phyloP scores from a whole-genome alignment of 2,888 invertebrate species.

The Trimorus sp. region DNA sequence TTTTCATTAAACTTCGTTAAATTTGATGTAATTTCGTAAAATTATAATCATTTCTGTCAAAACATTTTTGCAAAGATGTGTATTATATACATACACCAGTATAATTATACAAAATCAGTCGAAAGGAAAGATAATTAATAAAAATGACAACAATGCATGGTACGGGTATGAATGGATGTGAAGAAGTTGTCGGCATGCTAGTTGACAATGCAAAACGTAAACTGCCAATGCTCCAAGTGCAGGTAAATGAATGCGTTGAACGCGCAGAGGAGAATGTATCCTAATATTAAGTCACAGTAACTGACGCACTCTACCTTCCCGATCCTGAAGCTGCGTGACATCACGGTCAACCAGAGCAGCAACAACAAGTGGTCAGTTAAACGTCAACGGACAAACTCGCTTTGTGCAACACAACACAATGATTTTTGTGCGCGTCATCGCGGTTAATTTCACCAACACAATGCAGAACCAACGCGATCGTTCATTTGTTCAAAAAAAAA shows the following conservation, averaged over 20 bases:
- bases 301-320: slow-evolving; percentile 90
- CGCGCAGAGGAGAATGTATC: slow-evolving; percentile 80
- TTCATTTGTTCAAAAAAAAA: too few relatives aligned
- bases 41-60: too few relatives aligned
- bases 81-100: too few relatives aligned
- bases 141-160: neutral
- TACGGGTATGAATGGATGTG: slow-evolving; percentile 1
- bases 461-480: neutral
- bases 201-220: slow-evolving; percentile 53
- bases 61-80: too few relatives aligned
- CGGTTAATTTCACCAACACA: slow-evolving; percentile 7
- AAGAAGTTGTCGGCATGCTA: slow-evolving; percentile 32
- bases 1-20: too few relatives aligned
- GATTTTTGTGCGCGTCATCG: slow-evolving; percentile 28
- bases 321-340: slow-evolving; percentile 85
- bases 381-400: slow-evolving; percentile 38
- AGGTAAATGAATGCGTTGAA: slow-evolving; percentile 78
- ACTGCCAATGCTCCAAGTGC: slow-evolving; percentile 74
- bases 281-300: slow-evolving; percentile 80
- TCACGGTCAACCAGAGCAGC: slow-evolving; percentile 77
- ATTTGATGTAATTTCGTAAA: too few relatives aligned
- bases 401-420: slow-evolving; percentile 51
- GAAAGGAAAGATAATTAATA: neutral
- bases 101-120: neutral
- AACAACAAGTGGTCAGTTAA: slow-evolving; percentile 73